Base-by-base conservation (phyloP, 2,888 invertebrate genomes). In the Latrodectus elegans region DNA sequence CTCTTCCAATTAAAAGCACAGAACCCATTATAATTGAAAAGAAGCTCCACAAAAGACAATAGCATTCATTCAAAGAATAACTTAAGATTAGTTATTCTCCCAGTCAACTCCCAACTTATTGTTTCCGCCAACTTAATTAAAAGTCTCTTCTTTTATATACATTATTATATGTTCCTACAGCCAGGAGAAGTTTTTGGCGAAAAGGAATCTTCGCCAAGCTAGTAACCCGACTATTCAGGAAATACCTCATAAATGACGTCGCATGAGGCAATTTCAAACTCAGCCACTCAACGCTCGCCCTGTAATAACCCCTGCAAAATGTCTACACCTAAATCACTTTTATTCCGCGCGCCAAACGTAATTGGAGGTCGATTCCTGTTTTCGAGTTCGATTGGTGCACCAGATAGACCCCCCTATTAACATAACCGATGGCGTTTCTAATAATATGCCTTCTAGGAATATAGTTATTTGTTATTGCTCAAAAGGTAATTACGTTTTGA, bases 251-350 rank as follows among this genome's bases (percentile, higher is more conserved):
- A 73, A 77, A 55, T 85, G 85, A 85, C 85, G 85, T 85, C 70
- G 79, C 85, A 74, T 71, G 77, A 78, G 77, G 84, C 78, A 78
- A 84, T 84, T 84, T 78, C 78, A 72, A 72, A 78, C 78, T 38
- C 79, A 80, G 85, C 85, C 85, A 85, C 74, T 85, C 79, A 79
- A 55, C 74, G 79, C 60, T 14, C 79, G 79, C 79, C 74, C 74
- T 60, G 79, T 85, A 79, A 85, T 80, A 80, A 85, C 85, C 79
- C 78, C 78, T 79, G 70, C 79, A 68, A 72, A 84, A 84, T 80
- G 85, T 80, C 79, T 80, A 68, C 85, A 85, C 85, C 79, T 85
- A 85, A 85, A 85, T 85, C 85, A 85, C 79, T 85, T 78, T 84
- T 65, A 84, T 84, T 84, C 84, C 75, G 82, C 76, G 83, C 76